These are phyloP conservation scores for Scolanthus callimorphus DNA, from an alignment of 92 coral and sea anemone species.

Conservation along the genomic window DNA sequence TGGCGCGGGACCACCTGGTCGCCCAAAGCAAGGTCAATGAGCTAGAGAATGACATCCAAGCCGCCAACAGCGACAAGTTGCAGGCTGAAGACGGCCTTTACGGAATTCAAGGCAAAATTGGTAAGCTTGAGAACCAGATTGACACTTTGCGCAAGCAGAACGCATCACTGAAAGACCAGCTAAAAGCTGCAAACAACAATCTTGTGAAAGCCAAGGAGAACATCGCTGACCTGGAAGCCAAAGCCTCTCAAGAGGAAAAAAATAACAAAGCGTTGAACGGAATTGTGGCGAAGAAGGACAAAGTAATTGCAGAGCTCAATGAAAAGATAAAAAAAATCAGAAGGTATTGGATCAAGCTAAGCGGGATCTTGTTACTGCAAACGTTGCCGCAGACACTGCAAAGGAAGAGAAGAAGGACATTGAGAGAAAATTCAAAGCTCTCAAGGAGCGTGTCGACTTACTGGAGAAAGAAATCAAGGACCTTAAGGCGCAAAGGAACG, in stretches of 20 bases:
- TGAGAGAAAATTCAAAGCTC: slow-evolving; percentile 67
- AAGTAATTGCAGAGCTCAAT: slow-evolving; percentile 52
- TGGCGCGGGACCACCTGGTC: slow-evolving; percentile 58
- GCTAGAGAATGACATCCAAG: slow-evolving; percentile 75
- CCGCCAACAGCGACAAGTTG: slow-evolving; percentile 64
- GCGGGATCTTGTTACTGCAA: slow-evolving; percentile 62
- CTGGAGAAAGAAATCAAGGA: slow-evolving; percentile 72
- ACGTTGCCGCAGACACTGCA: slow-evolving; percentile 57
- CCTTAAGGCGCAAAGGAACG: slow-evolving; percentile 75
- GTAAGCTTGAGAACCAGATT: slow-evolving; percentile 71
- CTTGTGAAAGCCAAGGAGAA: slow-evolving; percentile 64
- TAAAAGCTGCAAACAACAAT: slow-evolving; percentile 74
- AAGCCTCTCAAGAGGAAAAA: slow-evolving; percentile 60
- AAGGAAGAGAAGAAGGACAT: slow-evolving; percentile 65
- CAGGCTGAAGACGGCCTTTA: slow-evolving; percentile 82
- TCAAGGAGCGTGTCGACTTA: slow-evolving; percentile 32
- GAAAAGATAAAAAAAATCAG: slow-evolving; percentile 76
- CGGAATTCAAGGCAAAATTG: slow-evolving; percentile 61
- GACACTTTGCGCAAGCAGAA: slow-evolving; percentile 71
- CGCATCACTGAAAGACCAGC: slow-evolving; percentile 73
- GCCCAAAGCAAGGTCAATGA: slow-evolving; percentile 65
- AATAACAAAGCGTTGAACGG: slow-evolving; percentile 59
- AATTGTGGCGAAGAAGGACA: slow-evolving; percentile 68
- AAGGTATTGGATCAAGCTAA: slow-evolving; percentile 62
- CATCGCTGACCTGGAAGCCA: slow-evolving; percentile 55